Base-by-base conservation (phyloP, 2,113 vertebrate genomes). In the Pogonocichla stellata region DNA sequence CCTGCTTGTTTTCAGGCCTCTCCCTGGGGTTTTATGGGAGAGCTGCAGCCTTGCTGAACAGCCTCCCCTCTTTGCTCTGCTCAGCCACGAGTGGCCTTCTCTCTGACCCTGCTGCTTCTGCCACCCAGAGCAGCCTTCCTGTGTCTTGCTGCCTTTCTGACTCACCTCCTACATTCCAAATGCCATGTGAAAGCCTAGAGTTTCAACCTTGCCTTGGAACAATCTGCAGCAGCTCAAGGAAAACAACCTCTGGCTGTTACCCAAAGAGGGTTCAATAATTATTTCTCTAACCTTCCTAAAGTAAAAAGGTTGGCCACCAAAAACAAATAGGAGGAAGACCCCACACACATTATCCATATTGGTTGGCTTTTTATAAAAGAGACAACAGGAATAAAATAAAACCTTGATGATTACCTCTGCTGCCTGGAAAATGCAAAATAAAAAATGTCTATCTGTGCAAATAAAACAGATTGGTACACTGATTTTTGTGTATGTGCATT, bases 221-320 rank as follows among this genome's bases (percentile, higher is more conserved):
- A 95, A 53, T 90, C 94, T 93, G 72, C 79, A 95, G 84, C 82
- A 92, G 89, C 86, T 90, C 72, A 96, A 95, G 87, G 92, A 93
- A 94, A 94, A 95, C 85, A 96, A 84, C 51, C 84, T 79, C 93
- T 92, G 81, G 86, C 87, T 91, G 89, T 81, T 94, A 93, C 64
- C 40, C 80, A 67, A 96, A 92, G 85, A 95, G 61, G 81, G 61
- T 88, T 96, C 86, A 66, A 86, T 86, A 88, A 93, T 95, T 94
- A 96, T 96, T 97, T 96, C 96, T 88, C 67, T 96, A 95, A 96
- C 92, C 80, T 60, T 86, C 70, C 66, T 47, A 54, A 94, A 94
- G 78, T 74, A 93, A 91, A 87, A 96, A 93, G 66, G 86, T 80
- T 96, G 86, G 8, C 74, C 60, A 58, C 69, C 73, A 77, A 96